A percentile compares a stretch with the other conserved stretches of the same genome.
Conservation (phyloP, 2,113 vertebrate genomes). For the Siniperca chuatsi region DNA sequence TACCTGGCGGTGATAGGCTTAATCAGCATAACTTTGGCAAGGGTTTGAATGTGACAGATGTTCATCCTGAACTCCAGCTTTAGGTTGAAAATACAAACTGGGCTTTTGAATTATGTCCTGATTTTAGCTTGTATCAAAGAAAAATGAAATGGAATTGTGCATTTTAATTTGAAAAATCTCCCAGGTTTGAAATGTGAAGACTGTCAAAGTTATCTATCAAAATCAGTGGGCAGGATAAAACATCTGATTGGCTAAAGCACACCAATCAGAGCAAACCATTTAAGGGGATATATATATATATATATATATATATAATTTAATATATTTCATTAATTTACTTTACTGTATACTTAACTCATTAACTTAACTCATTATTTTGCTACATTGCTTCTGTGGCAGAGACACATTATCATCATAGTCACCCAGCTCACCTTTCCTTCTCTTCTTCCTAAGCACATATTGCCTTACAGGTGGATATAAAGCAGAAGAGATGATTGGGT, state of each 20-base stretch:
- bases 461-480: constrained; percentile 53
- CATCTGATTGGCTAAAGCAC: neutral
- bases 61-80: no score
- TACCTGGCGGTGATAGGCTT: no score
- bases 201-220: neutral
- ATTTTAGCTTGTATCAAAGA: neutral
- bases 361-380: neutral
- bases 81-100: constrained; percentile 6
- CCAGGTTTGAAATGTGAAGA: neutral
- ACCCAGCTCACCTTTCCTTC: constrained; percentile 4
- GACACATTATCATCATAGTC: neutral
- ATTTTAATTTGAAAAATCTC: neutral
- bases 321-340: neutral
- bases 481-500: constrained; percentile 50
- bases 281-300: no score
- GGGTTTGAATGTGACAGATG: no score
- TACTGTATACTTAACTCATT: neutral
- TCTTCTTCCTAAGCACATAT: constrained; percentile 39
- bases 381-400: neutral
- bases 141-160: neutral
- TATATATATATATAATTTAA: neutral
- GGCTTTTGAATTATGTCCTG: constrained; percentile 1
- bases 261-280: neutral
- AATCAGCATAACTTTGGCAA: no score
- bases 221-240: neutral